phyloP scores from a whole-genome alignment of 1,140 invertebrate species.

The Aphaenogaster ashmeadi region DNA sequence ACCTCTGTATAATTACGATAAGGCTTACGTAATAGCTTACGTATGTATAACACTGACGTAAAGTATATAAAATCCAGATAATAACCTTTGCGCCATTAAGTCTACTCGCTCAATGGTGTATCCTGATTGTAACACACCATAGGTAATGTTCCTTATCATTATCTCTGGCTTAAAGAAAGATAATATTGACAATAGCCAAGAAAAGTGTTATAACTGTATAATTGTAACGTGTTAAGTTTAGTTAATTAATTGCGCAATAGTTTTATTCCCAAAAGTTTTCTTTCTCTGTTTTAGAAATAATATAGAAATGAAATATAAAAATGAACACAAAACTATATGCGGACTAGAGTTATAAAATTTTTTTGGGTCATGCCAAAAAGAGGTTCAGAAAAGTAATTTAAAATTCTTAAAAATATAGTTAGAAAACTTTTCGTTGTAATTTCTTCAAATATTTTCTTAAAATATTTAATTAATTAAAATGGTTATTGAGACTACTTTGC shows the following conservation, averaged over 20 bases:
- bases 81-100: neutral
- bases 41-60: neutral
- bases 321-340: neutral
- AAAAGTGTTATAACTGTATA: neutral
- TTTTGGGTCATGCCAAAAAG: neutral
- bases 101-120: neutral
- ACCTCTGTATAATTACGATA: conserved; percentile 27
- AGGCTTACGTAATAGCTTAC: conserved; percentile 24
- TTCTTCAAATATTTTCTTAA: conserved; percentile 15
- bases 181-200: neutral
- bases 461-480: conserved; percentile 9
- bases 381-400: neutral
- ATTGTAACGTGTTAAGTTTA: neutral
- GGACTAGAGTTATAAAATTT: neutral
- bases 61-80: conserved; percentile 2
- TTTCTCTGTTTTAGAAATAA: neutral
- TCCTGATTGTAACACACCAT: neutral
- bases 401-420: neutral
- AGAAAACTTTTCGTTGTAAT: neutral
- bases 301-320: conserved; percentile 24
- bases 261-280: neutral
- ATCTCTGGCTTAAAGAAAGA: neutral
- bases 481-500: neutral
- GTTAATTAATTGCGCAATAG: neutral
- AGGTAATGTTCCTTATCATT: neutral